Base-by-base conservation (phyloP, 2,113 vertebrate species). In the Hoplias malabaricus region DNA sequence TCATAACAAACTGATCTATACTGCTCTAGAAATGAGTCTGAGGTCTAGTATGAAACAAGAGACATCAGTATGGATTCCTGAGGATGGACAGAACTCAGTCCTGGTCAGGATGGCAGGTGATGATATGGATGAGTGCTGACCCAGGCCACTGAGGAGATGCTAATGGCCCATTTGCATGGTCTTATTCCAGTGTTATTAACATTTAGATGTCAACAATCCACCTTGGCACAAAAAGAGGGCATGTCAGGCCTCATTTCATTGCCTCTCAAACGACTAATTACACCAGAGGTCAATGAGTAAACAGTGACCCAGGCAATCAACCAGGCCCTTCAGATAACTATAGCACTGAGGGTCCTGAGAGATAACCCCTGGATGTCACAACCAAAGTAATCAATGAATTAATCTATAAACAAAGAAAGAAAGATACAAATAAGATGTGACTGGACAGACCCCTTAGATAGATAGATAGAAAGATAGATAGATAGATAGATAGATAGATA, bases 241-340 rank as follows among this genome's bases (percentile, higher is more conserved):
- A 54, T 27, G 29, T 71, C 53, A 56, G 27, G 68, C 36, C 13
- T 69, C 21, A 70, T 69, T 59, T 74, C 43, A 65, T 73, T 21
- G 43, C 27, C 29, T 48, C 53, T 25, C 66, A 80, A 80, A 78
- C 43, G 86, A 84, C 82, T 87, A 90, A 89, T 89, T 89, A 88
- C 84, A 85, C 16, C 69, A 43, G 80, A 88, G 84, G 81, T 88
- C 83, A 84, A 86, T 84, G 83, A 85, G 83, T 46, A 2, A 63
- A 86, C 68, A 72, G 80, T 83, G 81, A 84, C 84, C 82, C 83
- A 69, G 78, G 75, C 77, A 86, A 84, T 83, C 48, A 81, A 87
- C 85, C 79, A 79, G 79, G 76, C 82, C 72, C 84, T 75, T 83
- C 65, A 65, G 80, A 90, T 89, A 87, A 88, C 50, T 75, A 40